These are phyloP conservation scores for Trialeurodes vaporariorum DNA, from an alignment of 1,140 invertebrate species.

Conservation along the genomic window DNA sequence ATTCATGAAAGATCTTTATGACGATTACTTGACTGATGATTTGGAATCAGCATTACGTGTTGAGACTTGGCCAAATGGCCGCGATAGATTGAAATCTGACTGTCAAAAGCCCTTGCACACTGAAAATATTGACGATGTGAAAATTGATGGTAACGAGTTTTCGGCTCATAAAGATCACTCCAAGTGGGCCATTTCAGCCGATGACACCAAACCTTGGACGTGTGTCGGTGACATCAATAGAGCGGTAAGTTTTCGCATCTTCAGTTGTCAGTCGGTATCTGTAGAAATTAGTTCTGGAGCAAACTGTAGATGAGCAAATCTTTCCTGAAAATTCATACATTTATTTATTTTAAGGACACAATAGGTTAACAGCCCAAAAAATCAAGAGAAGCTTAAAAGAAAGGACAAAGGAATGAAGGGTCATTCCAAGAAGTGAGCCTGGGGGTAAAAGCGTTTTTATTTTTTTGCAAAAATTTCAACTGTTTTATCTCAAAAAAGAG, in stretches of 20 bases:
- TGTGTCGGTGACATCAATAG: slow-evolving; percentile 91
- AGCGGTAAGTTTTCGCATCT: slow-evolving; percentile 47
- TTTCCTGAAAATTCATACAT: too few relatives aligned
- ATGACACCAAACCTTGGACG: slow-evolving; percentile 47
- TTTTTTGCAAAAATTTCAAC: too few relatives aligned
- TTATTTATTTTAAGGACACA: too few relatives aligned
- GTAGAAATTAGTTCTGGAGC: too few relatives aligned
- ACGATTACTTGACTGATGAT: slow-evolving; percentile 38
- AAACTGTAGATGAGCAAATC: too few relatives aligned
- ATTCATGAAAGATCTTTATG: slow-evolving; percentile 50
- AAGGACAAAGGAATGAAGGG: too few relatives aligned
- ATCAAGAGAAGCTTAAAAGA: too few relatives aligned
- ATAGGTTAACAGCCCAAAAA: too few relatives aligned
- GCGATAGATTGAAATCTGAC: slow-evolving; percentile 26
- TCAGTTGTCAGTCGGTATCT: too few relatives aligned
- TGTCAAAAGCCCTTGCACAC: slow-evolving; percentile 2
- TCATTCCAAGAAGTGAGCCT: too few relatives aligned
- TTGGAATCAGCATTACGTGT: slow-evolving; percentile 36
- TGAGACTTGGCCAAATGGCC: slow-evolving; percentile 47
- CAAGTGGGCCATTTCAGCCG: slow-evolving; percentile 67
- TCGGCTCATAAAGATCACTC: slow-evolving; percentile 58
- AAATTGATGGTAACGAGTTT: not conserved
- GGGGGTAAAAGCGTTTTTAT: too few relatives aligned
- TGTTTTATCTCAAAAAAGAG: too few relatives aligned
- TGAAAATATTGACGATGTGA: slow-evolving; percentile 2